These are phyloP conservation scores for Cyclina sinensis DNA, from an alignment of 1,140 invertebrate genomes.

Conservation along the genomic window DNA sequence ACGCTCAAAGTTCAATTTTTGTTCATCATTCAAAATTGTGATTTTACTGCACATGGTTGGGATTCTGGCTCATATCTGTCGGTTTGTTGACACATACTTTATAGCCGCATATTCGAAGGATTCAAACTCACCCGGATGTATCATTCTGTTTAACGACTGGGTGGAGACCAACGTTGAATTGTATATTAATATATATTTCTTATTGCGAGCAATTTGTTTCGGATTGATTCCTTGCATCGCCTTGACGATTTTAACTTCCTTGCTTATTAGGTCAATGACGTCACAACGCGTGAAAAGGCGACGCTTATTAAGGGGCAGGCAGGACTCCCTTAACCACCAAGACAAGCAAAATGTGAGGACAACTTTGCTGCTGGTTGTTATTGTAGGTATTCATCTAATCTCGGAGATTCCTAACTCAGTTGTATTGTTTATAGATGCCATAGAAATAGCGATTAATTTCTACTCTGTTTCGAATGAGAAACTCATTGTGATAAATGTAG, in stretches of 20 bases:
- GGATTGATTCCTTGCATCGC: neutral
- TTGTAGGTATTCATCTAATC: neutral
- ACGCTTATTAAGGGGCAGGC: neutral
- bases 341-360: constrained; percentile 15
- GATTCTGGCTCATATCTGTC: neutral
- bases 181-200: constrained; percentile 7
- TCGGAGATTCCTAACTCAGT: neutral
- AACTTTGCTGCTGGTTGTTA: neutral
- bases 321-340: neutral
- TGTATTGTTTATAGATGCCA: neutral
- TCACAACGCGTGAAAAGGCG: constrained; percentile 4
- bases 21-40: neutral
- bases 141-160: neutral
- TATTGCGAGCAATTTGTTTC: constrained; percentile 1
- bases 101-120: neutral
- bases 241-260: neutral
- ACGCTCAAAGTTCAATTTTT: neutral
- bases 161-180: neutral
- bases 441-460: neutral
- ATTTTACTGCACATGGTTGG: neutral
- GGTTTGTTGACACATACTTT: neutral
- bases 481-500: constrained; percentile 1
- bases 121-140: neutral
- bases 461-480: constrained; percentile 1
- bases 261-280: neutral